Conservation (phyloP, 2,113 vertebrate genomes). For the Mustelus asterias region DNA sequence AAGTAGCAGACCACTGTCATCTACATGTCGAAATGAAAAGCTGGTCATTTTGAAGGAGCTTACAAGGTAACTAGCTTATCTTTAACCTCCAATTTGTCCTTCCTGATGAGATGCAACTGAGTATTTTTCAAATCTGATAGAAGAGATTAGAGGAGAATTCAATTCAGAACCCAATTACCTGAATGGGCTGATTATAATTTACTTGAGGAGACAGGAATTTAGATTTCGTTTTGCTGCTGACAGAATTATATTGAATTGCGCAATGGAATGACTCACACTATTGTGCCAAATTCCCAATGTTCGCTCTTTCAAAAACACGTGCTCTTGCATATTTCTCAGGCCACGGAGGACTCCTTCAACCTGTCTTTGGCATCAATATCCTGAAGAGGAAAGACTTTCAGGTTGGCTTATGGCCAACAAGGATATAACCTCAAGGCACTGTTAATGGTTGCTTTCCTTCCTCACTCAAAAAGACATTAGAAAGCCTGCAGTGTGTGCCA, state of each 20-base stretch:
- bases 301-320: background rate
- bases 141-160: background rate
- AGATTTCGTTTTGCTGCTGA: background rate
- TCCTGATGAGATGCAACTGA: background rate
- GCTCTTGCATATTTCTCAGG: background rate
- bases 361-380: background rate
- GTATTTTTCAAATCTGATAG: background rate
- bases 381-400: background rate
- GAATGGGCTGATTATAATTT: background rate
- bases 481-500: background rate
- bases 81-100: background rate
- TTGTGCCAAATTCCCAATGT: background rate
- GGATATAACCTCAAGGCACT: background rate
- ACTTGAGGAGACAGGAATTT: background rate
- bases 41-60: background rate
- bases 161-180: background rate
- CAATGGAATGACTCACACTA: background rate
- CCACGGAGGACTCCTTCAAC: background rate
- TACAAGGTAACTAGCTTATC: background rate
- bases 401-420: background rate
- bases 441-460: background rate
- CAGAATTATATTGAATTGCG: background rate
- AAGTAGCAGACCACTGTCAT: background rate
- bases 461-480: background rate
- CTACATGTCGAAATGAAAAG: background rate